Base-by-base conservation (phyloP, 1,140 invertebrate species). In the Drosophila navojoa region DNA sequence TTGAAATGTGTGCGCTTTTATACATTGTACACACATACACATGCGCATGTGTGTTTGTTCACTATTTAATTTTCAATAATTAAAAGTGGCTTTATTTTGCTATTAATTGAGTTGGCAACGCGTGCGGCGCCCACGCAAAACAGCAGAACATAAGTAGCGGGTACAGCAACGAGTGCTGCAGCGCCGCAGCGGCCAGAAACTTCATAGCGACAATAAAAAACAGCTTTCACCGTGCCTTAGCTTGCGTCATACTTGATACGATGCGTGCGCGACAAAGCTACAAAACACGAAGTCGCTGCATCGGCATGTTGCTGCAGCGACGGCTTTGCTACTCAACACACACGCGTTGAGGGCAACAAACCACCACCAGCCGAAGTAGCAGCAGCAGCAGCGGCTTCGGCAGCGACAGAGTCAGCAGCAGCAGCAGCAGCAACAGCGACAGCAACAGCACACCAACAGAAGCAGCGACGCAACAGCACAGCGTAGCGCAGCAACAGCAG, bases 41-140 rank as follows among this genome's bases (percentile, higher is more conserved):
- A 5, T 11, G 5, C 6, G 40, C 15, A 4, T 45, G 9, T 45
- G 9, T 77, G 60, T 64, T 76, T 47, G 71, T 57, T 52, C 61
- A 87, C 76, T 84, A 74, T 89, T 84, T 78, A 74, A 87, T 89
- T 79, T 90, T 84, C 67, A 89, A 80, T 89, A 87, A 89, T 89
- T 89, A 80, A 89, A 77, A 77, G 59, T 63, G 68, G 52, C 52
- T 42, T 57, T 62, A 64, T 68, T 67, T 27, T 55, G 22, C 47
- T 70, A 77, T 87, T 87, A 87, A 87, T 87, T 89, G 76, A 87
- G 82, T 87, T 87, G 82, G 72, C 77, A 89, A 87, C 70, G 84
- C 84, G 84, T 73, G 62, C 72, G 76, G 77, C 84, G 84, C 84
- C 82, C 79, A 87, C 84, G 79, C 82, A 82, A 57, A 54, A 49